Percentiles rank a stretch among this genome's conserved stretches.
Conservation (phyloP, 2,888 invertebrate species). For the Papilio demoleus region DNA sequence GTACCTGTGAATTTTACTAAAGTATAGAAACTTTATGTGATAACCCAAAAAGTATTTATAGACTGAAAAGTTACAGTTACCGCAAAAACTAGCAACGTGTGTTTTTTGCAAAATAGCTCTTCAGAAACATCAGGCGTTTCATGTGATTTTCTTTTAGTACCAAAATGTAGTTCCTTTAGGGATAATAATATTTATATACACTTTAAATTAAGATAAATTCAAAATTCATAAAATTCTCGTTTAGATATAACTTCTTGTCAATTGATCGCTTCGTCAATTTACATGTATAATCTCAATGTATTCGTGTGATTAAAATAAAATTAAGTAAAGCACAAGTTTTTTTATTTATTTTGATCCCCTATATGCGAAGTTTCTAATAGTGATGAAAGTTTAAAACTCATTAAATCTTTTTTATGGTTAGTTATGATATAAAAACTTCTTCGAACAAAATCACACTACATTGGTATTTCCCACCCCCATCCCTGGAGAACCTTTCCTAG, state of each 20-base stretch:
- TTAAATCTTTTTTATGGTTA: too few species aligned
- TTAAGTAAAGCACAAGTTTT: constrained; percentile 2
- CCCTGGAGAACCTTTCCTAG: too few species aligned
- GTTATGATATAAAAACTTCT: too few species aligned
- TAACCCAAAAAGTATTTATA: constrained; percentile 31
- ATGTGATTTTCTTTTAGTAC: constrained; percentile 19
- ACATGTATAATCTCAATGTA: constrained; percentile 40
- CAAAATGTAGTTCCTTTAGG: constrained; percentile 37
- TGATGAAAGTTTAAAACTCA: too few species aligned
- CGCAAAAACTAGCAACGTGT: constrained; percentile 3
- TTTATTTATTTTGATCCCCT: constrained; percentile 4
- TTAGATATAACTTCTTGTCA: constrained; percentile 22
- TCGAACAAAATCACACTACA: too few species aligned
- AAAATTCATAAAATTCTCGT: background rate
- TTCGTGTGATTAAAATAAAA: constrained; percentile 17
- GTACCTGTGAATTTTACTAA: constrained; percentile 9
- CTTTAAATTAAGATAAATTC: constrained; percentile 7
- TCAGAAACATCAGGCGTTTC: constrained; percentile 13
- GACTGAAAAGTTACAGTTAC: constrained; percentile 22
- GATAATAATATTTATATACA: constrained; percentile 9
- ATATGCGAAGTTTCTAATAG: background rate
- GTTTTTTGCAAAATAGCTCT: constrained; percentile 20
- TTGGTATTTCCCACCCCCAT: too few species aligned
- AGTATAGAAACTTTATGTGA: constrained; percentile 11
- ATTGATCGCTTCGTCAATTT: constrained; percentile 37